Evolutionary conservation across 2,113 vertebrate genomes (phyloP).

Genomic region (Channa maculata): DNA sequence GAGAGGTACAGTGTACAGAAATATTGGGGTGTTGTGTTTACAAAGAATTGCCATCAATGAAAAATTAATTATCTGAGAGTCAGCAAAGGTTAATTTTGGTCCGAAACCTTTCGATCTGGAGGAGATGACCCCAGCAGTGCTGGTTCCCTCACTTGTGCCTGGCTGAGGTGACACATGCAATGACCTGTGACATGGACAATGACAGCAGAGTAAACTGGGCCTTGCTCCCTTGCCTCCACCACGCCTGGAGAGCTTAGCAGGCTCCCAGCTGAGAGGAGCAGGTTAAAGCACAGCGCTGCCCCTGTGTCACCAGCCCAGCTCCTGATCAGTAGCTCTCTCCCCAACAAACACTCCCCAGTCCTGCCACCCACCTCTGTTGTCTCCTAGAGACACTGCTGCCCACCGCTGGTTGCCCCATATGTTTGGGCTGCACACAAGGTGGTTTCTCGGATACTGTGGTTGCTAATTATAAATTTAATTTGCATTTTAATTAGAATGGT

Average conservation of each 20-base stretch:
- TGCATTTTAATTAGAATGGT: slow-evolving; percentile 99
- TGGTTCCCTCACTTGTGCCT: slow-evolving; percentile 84
- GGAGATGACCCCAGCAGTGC: slow-evolving; percentile 87
- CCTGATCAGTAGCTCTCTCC: slow-evolving; percentile 56
- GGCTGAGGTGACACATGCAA: slow-evolving; percentile 86
- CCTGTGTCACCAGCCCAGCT: slow-evolving; percentile 50
- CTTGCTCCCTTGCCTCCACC: slow-evolving; percentile 61
- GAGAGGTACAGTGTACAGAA: slow-evolving; percentile 24
- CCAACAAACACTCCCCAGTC: slow-evolving; percentile 62
- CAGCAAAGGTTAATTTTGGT: slow-evolving; percentile 94
- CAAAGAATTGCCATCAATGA: slow-evolving; percentile 87
- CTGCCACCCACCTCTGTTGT: slow-evolving; percentile 72
- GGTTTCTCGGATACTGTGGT: slow-evolving; percentile 98
- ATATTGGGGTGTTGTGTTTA: slow-evolving; percentile 58
- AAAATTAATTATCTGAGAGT: slow-evolving; percentile 95
- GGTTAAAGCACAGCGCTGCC: slow-evolving; percentile 54
- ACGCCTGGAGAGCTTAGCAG: slow-evolving; percentile 75
- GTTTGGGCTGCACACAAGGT: slow-evolving; percentile 94
- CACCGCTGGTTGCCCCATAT: slow-evolving; percentile 92
- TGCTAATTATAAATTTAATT: slow-evolving; percentile 99
- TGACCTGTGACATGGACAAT: slow-evolving; percentile 92
- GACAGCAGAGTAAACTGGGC: slow-evolving; percentile 87
- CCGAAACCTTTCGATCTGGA: slow-evolving; percentile 92
- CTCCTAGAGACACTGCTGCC: slow-evolving; percentile 77
- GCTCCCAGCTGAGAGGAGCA: slow-evolving; percentile 69